These are phyloP conservation scores for Tyrannus savana DNA, from an alignment of 2,113 vertebrate species.

Conservation along the genomic window DNA sequence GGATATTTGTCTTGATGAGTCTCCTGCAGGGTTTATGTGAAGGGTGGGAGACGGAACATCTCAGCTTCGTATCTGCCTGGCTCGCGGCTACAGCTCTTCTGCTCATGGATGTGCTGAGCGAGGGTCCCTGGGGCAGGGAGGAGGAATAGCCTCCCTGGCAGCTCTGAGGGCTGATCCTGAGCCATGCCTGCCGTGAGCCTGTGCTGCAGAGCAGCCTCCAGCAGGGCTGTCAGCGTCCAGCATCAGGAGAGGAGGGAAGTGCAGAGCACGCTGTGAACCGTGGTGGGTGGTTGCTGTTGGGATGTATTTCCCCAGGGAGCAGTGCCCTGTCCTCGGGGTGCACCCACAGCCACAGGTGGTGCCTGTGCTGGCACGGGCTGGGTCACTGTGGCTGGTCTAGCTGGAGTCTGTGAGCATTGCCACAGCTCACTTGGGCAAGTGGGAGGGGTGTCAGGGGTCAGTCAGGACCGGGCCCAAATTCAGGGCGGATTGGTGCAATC, in stretches of 20 bases:
- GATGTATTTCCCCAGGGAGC: not conserved
- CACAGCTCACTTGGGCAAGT: accelerated
- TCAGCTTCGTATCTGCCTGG: not conserved
- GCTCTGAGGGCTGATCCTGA: not conserved
- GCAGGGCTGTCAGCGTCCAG: not conserved
- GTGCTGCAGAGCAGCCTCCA: not conserved
- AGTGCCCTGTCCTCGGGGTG: not conserved
- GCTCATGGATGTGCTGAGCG: accelerated
- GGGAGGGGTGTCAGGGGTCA: not conserved
- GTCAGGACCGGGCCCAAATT: not conserved
- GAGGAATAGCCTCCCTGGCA: accelerated
- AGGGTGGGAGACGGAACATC: not conserved
- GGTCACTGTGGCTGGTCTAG: too few species aligned
- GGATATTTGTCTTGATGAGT: not conserved
- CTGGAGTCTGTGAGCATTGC: accelerated
- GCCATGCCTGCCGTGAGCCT: accelerated
- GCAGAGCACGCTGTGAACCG: not conserved
- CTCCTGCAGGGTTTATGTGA: not conserved
- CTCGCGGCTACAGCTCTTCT: accelerated
- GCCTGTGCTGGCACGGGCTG: accelerated
- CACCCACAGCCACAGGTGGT: too few species aligned
- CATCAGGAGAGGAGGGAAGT: not conserved
- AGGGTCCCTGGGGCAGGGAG: not conserved
- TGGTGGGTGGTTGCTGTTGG: not conserved
- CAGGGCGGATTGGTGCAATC: not conserved